These are phyloP conservation scores for Andinoacara biseriatus DNA, from an alignment of 2,113 vertebrate species.

Conservation along the genomic window DNA sequence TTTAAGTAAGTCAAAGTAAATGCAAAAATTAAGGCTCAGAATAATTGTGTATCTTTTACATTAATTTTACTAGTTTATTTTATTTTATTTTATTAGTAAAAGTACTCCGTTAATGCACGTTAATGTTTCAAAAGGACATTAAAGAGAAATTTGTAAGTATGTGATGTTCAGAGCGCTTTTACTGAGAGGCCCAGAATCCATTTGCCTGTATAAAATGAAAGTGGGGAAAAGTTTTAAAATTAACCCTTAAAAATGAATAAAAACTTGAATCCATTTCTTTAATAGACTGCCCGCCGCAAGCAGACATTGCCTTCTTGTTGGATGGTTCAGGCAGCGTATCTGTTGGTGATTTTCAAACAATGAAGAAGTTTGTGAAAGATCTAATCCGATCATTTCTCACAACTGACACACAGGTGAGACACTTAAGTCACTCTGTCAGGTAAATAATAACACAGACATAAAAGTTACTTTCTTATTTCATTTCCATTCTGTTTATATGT, in stretches of 20 bases:
- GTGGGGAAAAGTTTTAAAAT: neutral
- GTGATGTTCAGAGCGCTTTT: neutral
- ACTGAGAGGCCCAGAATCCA: neutral
- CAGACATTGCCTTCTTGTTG: conserved; percentile 3
- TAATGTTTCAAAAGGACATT: too few relatives aligned
- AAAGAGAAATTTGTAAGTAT: neutral
- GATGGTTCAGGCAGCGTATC: neutral
- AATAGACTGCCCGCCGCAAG: neutral
- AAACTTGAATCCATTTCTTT: neutral
- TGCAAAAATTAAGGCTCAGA: too few relatives aligned
- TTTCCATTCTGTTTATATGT: neutral
- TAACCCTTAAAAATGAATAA: neutral
- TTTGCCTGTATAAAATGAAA: too few relatives aligned
- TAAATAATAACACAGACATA: neutral
- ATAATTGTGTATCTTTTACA: too few relatives aligned
- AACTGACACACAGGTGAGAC: neutral
- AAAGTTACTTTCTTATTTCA: neutral
- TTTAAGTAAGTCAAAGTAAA: too few relatives aligned
- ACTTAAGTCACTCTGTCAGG: neutral
- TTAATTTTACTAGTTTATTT: too few relatives aligned
- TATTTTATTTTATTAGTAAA: too few relatives aligned
- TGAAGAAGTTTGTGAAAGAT: neutral
- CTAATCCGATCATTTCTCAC: neutral
- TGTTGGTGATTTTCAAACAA: neutral
- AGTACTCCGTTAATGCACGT: too few relatives aligned